Base-by-base conservation (phyloP, 1,140 invertebrate genomes). In the Apocrypta bakeri region DNA sequence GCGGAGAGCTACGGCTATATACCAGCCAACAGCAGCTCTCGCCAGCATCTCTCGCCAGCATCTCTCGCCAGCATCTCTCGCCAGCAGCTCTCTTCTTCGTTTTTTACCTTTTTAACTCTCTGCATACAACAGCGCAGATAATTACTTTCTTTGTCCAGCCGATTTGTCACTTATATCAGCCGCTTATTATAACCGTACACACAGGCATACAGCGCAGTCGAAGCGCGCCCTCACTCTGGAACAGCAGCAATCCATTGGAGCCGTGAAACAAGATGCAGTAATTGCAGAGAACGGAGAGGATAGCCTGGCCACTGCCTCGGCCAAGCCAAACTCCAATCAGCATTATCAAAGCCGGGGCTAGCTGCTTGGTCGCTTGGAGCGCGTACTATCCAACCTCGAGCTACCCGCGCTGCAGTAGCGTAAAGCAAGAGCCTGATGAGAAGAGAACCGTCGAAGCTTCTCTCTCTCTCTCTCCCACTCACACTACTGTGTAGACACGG, bases 321-420 rank as follows among this genome's bases (percentile, higher is more conserved):
- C 42, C 85, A 83, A 78, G 79, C 86, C 86, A 87, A 90, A 88
- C 83, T 89, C 86, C 87, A 90, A 90, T 90, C 88, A 89, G 86
- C 87, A 90, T 90, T 90, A 90, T 90, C 88, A 89, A 90, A 88
- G 86, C 87, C 71, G 74, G 64, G 81, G 77, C 64, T 56, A 21
- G 48, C 48, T 56, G 87, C 82, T 86, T 77, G 76, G 69, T 83
- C 77, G 74, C 77, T 76, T 75, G 79, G 69, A 81, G n/a, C n/a
- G 77, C 84, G 42, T 48, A 48, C 42, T 48, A 2, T 48, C 12
- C 42, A 37, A 9, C 37, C 3, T 3, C 37, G 9, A 37, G 37
- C 37, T 17, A 17, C 48, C 48, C 48, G 1, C 14, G 14, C 2
- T 17, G 48, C 48, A 0, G 40, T 42, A 14, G 48, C 48, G 48